Evolutionary conservation across 2,888 invertebrate species (phyloP).

Genomic region (Phalera bucephala): DNA sequence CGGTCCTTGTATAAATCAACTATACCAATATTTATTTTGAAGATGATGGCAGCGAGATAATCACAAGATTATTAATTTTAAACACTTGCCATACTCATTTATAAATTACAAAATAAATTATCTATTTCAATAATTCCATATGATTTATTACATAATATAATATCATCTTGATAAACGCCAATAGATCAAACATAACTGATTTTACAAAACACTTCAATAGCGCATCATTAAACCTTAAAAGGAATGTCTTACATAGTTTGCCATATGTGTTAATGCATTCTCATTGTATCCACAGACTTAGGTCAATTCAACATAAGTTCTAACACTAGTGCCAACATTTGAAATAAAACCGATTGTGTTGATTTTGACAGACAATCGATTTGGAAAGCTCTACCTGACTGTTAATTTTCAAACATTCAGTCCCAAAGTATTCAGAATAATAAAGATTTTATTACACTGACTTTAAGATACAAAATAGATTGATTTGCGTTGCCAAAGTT

Average conservation of each 20-base stretch:
- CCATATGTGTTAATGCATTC: slow-evolving; percentile 49
- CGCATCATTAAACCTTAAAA: slow-evolving; percentile 27
- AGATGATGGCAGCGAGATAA: no score
- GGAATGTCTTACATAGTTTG: slow-evolving; percentile 40
- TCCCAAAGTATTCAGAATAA: background rate
- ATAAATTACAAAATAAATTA: no score
- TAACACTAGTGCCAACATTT: slow-evolving; percentile 67
- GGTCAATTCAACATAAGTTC: slow-evolving; percentile 59
- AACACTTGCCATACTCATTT: no score
- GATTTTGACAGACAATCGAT: slow-evolving; percentile 76
- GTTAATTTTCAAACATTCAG: slow-evolving; percentile 8
- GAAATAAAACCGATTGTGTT: slow-evolving; percentile 68
- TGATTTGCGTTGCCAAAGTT: slow-evolving; percentile 19
- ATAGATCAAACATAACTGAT: slow-evolving; percentile 8
- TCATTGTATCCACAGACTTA: slow-evolving; percentile 42
- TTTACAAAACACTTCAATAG: slow-evolving; percentile 22
- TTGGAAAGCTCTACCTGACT: slow-evolving; percentile 52
- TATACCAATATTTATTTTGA: no score
- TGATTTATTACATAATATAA: no score
- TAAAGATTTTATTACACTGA: slow-evolving; percentile 12
- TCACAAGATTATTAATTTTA: no score
- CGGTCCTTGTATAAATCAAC: no score
- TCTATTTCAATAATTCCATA: no score
- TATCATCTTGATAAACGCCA: no score
- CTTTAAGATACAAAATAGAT: slow-evolving; percentile 35